Percentiles rank a stretch among this genome's conserved stretches.
These are phyloP conservation scores for Eriosoma lanigerum DNA, from an alignment of 1,140 invertebrate species.

Conservation along the genomic window DNA sequence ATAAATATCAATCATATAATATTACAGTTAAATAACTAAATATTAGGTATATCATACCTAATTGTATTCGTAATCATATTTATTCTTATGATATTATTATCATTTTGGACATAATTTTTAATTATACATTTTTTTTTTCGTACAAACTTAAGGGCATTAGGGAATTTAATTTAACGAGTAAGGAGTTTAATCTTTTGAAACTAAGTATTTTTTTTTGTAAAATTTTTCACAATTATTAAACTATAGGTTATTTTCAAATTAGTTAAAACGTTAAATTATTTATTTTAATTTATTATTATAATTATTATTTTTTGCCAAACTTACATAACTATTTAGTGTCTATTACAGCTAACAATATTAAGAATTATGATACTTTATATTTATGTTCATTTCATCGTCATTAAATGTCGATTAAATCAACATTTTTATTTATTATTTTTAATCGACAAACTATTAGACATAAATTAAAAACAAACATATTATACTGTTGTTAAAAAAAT, in stretches of 20 bases:
- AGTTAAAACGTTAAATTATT: background rate
- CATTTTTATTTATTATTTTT: conserved; percentile 9
- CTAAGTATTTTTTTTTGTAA: conserved; percentile 43
- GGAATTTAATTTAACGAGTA: background rate
- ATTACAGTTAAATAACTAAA: background rate
- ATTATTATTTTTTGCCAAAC: conserved; percentile 27
- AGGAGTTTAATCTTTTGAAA: background rate
- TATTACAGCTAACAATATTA: conserved; percentile 23
- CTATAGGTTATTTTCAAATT: background rate
- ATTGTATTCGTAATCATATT: conserved; percentile 5
- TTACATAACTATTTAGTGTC: conserved; percentile 40
- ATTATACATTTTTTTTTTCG: conserved; percentile 12
- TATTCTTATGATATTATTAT: conserved; percentile 10
- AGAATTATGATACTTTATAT: background rate
- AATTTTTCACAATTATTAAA: background rate
- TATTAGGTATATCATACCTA: background rate
- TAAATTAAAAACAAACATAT: conserved; percentile 30
- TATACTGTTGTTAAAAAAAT: conserved; percentile 20
- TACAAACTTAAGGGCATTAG: conserved; percentile 37
- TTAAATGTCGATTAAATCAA: conserved; percentile 11
- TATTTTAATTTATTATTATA: conserved; percentile 8
- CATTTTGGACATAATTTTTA: background rate
- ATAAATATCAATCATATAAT: background rate
- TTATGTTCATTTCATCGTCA: conserved; percentile 12
- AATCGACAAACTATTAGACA: conserved; percentile 44